A percentile compares a stretch with the other conserved stretches of the same genome.
Evolutionary conservation across 2,888 invertebrate genomes (phyloP).

Genomic region (Eurois occulta): DNA sequence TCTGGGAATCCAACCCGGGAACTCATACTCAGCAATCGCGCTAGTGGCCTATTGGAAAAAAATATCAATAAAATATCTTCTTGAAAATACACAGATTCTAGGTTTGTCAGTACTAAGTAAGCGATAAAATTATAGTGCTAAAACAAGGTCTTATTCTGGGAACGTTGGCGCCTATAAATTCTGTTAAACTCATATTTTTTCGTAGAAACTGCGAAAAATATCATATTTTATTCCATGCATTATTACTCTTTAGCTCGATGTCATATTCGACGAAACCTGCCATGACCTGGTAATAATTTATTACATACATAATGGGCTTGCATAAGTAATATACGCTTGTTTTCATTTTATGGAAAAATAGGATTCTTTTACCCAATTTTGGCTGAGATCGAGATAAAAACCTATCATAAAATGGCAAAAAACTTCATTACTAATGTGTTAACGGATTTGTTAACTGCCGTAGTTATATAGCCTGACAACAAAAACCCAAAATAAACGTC

Average conservation of each 20-base stretch:
- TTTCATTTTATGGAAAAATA: background rate
- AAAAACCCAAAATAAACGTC: background rate
- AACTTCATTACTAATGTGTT: background rate
- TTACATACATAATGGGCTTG: slow-evolving; percentile 19
- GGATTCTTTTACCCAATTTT: background rate
- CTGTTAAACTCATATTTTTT: background rate
- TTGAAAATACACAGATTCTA: background rate
- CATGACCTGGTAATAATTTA: slow-evolving; percentile 28
- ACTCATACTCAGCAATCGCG: background rate
- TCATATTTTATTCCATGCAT: slow-evolving; percentile 22
- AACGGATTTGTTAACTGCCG: background rate
- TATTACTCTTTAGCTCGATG: slow-evolving; percentile 10
- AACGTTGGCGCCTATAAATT: background rate
- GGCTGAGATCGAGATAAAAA: too few relatives aligned
- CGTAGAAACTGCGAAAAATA: background rate
- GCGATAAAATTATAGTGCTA: background rate
- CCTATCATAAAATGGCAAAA: too few relatives aligned
- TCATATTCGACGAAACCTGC: slow-evolving; percentile 23
- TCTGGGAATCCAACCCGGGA: background rate
- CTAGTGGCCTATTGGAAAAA: background rate
- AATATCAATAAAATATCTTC: background rate
- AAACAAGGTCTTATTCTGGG: background rate
- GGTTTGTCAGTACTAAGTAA: too few relatives aligned
- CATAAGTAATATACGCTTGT: background rate
- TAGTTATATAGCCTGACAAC: too few relatives aligned